Evolutionary conservation across 2,113 vertebrate genomes (phyloP), one percentile per base, ranked within the genome.

Genomic region (Zapus hudsonius): DNA sequence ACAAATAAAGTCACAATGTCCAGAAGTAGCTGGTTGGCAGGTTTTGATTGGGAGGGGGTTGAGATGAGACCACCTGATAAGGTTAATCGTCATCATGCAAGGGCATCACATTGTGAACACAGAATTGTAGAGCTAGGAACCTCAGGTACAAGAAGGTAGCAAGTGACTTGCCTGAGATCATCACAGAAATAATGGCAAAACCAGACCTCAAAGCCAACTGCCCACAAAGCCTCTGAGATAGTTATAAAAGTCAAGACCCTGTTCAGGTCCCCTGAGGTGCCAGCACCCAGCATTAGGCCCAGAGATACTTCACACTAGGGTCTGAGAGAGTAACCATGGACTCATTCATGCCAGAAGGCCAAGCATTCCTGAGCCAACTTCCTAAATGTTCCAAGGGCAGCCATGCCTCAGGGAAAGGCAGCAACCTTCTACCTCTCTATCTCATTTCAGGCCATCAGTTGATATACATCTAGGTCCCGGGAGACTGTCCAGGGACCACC

Each of bases 71-170:
- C 19, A 66, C 42, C 88, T 83, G 9, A 78, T 70, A 55, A 23
- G 29, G 36, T 69, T 36, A 64, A 5, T 27, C 29, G 55, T 47
- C 19, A 6, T 0, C 31, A 86, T n/a, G 22, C 40, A 31, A 47
- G 27, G 7, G 36, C 15, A 4, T 74, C 59, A 74, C 3, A 11
- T 17, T 47, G 29, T 69, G 85, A 84, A 64, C 66, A n/a, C 1
- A 52, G 40, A 73, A 57, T 27, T 88, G 57, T 66, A 78, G 63
- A 84, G 23, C 72, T 55, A 87, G 70, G 55, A 66, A 89, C 90
- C 57, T 52, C n/a, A 87, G 66, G 52, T 40, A 22, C 5, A 67
- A 61, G 33, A 72, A 89, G 36, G 73, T 16, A 63, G 72, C 57
- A 73, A 29, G 40, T 20, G 59, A 85, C 8, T 55, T 25, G 29